phyloP scores from a whole-genome alignment of 2,888 invertebrate species.

The Marronus borbonicus region DNA sequence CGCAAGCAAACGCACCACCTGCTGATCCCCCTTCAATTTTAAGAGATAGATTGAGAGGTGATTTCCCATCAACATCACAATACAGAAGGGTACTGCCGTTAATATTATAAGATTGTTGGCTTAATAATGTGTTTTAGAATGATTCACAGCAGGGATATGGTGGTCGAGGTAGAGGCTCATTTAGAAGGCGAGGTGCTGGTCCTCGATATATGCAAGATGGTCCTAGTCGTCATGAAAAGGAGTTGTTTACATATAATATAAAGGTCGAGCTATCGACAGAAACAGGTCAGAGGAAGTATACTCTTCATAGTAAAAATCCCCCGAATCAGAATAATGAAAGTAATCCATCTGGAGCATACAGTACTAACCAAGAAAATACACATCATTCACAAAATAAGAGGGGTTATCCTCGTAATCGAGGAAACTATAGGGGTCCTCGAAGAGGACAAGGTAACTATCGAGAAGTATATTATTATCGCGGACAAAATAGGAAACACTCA shows the following conservation, averaged over 20 bases:
- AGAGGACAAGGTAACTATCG: constrained; percentile 20
- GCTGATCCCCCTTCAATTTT: constrained; percentile 63
- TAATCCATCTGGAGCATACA: neutral
- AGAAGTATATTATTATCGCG: constrained; percentile 35
- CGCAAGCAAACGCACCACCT: constrained; percentile 57
- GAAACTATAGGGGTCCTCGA: constrained; percentile 35
- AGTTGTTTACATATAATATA: constrained; percentile 56
- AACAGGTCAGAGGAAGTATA: constrained; percentile 62
- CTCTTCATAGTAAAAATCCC: constrained; percentile 56
- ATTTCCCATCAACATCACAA: constrained; percentile 31
- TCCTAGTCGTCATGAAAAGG: neutral
- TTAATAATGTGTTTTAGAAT: constrained; percentile 28
- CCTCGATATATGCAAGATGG: constrained; percentile 15
- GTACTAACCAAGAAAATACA: neutral
- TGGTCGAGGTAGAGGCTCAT: constrained; percentile 41
- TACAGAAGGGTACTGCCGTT: constrained; percentile 8
- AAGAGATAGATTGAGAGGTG: constrained; percentile 61
- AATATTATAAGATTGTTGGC: constrained; percentile 1
- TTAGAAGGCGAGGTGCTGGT: constrained; percentile 30
- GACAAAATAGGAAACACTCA: constrained; percentile 25
- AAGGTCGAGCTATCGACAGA: constrained; percentile 61
- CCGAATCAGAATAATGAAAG: neutral
- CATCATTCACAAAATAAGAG: constrained; percentile 1
- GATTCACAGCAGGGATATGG: neutral
- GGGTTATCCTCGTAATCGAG: constrained; percentile 2